Evolutionary conservation across 2,113 vertebrate species (phyloP).

Genomic region (Talpa occidentalis): DNA sequence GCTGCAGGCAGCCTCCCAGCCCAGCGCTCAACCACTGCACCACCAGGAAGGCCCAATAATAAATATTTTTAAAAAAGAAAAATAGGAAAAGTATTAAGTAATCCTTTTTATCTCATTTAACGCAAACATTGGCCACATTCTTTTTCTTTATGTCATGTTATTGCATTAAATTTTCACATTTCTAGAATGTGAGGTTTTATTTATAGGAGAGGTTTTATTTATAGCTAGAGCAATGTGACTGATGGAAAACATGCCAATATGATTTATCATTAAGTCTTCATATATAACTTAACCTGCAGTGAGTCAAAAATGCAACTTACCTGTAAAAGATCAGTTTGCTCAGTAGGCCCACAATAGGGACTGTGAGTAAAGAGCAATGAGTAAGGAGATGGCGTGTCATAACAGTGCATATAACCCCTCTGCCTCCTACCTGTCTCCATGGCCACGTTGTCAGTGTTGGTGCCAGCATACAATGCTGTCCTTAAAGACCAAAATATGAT

Average conservation of each 20-base stretch:
- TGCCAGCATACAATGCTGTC: background rate
- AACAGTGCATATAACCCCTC: background rate
- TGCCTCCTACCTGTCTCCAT: background rate
- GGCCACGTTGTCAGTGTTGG: background rate
- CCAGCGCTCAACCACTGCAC: too few species aligned
- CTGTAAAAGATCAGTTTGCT: background rate
- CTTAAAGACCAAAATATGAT: background rate
- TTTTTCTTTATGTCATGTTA: background rate
- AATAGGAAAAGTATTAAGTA: background rate
- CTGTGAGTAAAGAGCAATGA: background rate
- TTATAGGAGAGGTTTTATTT: background rate
- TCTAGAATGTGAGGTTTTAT: too few species aligned
- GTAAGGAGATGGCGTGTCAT: background rate
- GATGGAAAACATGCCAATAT: background rate
- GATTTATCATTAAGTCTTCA: background rate
- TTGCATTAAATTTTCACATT: background rate
- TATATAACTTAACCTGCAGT: background rate
- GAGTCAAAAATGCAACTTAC: background rate
- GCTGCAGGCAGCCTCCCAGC: too few species aligned
- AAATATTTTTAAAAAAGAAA: background rate
- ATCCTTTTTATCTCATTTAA: background rate
- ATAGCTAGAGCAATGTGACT: background rate
- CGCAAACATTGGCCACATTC: background rate
- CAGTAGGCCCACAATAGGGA: accelerated
- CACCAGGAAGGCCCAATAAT: too few species aligned